Evolutionary conservation across 2,113 vertebrate genomes (phyloP), one percentile per base, ranked within the genome.

Genomic region (Lagopus leucura): DNA sequence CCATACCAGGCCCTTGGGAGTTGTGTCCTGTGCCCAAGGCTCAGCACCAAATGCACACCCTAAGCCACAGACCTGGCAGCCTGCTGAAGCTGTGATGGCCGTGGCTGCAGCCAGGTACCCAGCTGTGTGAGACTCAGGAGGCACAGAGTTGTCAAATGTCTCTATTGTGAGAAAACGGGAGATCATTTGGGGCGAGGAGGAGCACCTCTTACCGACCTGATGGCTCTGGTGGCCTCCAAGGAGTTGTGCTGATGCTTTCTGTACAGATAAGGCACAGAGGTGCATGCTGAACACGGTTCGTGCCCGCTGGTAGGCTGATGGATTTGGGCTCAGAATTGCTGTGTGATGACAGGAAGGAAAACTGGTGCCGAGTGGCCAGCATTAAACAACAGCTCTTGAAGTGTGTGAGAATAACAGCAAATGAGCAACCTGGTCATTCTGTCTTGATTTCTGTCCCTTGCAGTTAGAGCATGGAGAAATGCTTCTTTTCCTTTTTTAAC

Each of bases 211-310:
- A 21, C 0, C 43, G 57, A 58, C 22, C 69, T 36, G 1, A 11
- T 4, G 50, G 25, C 47, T 57, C 21, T 21, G 43, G 34, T 85
- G 47, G 36, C 17, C 20, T 63, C 5, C 61, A 75, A 42, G 55
- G 45, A 78, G 36, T 6, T 14, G 5, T 10, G 82, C 32, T 48
- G 30, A 19, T 36, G 54, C 58, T 79, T 73, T 77, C 45, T 11
- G 2, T 43, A 3, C 14, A 19, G 30, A 34, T n/a, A 43, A 21
- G 27, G 61, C 30, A 34, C 43, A 48, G 57, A 42, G 43, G 27
- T 40, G 7, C 2, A 6, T 34, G 20, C 13, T 58, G 11, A 13
- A 4, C 5, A 57, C 32, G 6, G 5, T 55, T 52, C 4, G 0
- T 24, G 32, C 67, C 79, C 32, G 34, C 30, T 18, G 16, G 1